These are phyloP conservation scores for Nomada hirtipes DNA, from an alignment of 2,888 invertebrate species.

Conservation along the genomic window DNA sequence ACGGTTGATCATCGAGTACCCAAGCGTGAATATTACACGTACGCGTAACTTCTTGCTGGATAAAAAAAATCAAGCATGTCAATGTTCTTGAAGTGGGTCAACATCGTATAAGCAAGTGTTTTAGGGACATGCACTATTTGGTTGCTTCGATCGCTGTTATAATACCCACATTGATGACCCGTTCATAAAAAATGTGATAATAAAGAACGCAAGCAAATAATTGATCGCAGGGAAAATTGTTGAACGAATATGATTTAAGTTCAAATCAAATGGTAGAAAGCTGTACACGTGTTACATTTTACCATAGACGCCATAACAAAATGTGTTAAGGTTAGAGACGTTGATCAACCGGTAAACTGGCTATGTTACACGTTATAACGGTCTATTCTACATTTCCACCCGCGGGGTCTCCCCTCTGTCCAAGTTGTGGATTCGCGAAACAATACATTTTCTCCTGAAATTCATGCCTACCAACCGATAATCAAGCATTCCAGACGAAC, in stretches of 20 bases:
- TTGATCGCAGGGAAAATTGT: not conserved
- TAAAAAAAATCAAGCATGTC: constrained; percentile 43
- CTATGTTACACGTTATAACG: constrained; percentile 66
- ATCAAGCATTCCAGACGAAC: not conserved
- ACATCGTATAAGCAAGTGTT: constrained; percentile 12
- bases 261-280: not conserved
- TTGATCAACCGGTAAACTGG: constrained; percentile 65
- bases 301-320: not conserved
- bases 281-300: not conserved
- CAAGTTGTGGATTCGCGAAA: not conserved
- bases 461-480: not conserved
- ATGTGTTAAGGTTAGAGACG: constrained; percentile 59
- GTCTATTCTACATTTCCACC: constrained; percentile 72
- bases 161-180: not conserved
- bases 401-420: not conserved
- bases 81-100: constrained; percentile 59
- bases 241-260: not conserved
- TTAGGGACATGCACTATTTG: constrained; percentile 16
- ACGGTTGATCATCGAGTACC: not conserved
- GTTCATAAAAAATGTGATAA: not conserved
- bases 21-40: not conserved
- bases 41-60: constrained; percentile 34
- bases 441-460: not conserved
- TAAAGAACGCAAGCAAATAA: not conserved
- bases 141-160: not conserved